A percentile compares a stretch with the other conserved stretches of the same genome.
phyloP scores from a whole-genome alignment of 2,113 vertebrate species.

The Pelecanoides urinatrix region DNA sequence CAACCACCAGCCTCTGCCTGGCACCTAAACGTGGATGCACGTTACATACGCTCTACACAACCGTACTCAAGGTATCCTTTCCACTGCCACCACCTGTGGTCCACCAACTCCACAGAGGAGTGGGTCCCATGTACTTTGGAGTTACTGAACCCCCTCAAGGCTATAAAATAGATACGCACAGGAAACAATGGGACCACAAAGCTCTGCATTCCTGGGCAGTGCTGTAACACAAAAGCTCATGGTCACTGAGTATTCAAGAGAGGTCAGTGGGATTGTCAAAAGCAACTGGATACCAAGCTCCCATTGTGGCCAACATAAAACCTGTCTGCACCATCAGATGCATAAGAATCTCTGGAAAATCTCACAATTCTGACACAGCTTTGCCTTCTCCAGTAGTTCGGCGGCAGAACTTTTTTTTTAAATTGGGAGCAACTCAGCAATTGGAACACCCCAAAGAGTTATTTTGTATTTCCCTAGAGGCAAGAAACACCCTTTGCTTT shows the following conservation, averaged over 20 bases:
- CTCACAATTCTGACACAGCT: neutral
- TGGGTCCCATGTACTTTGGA: neutral
- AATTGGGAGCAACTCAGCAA: neutral
- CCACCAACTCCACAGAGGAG: neutral
- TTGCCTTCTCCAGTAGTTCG: neutral
- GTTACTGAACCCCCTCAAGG: neutral
- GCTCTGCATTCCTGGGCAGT: constrained; percentile 23
- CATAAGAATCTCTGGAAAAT: neutral
- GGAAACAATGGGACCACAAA: neutral
- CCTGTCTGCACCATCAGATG: neutral
- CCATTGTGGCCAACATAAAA: neutral
- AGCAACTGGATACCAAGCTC: neutral
- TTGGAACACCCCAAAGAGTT: neutral
- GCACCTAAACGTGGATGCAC: fast-evolving
- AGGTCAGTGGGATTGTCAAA: constrained; percentile 5
- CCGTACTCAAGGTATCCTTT: neutral
- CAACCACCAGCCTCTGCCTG: neutral
- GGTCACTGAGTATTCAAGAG: neutral
- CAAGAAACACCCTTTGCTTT: neutral
- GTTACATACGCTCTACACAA: fast-evolving
- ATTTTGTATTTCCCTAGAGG: neutral
- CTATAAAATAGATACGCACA: neutral
- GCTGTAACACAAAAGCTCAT: neutral
- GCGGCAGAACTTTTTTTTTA: neutral
- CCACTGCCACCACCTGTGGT: fast-evolving